phyloP scores from a whole-genome alignment of 1,140 invertebrate genomes.

The Chrysomallon squamiferum region DNA sequence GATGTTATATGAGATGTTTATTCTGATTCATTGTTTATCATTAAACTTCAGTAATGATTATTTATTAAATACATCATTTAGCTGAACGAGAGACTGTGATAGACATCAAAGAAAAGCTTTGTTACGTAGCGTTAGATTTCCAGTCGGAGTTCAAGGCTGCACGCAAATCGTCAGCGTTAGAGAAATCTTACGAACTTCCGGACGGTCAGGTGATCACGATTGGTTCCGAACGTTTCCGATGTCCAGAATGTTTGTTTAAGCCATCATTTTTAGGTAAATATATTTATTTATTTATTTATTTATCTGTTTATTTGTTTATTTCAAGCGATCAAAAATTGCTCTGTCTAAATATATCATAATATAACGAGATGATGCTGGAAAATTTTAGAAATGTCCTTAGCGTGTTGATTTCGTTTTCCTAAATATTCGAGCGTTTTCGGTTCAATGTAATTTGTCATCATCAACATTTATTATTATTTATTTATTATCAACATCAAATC shows the following conservation, averaged over 20 bases:
- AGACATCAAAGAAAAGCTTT: constrained; percentile 79
- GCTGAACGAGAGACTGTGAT: constrained; percentile 91
- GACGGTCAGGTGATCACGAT: constrained; percentile 61
- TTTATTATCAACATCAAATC: too few relatives aligned
- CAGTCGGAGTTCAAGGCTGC: constrained; percentile 94
- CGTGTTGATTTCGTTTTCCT: not conserved
- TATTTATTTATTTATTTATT: not conserved
- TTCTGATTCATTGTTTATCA: too few relatives aligned
- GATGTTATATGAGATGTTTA: too few relatives aligned
- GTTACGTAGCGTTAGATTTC: constrained; percentile 59
- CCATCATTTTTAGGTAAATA: constrained; percentile 44
- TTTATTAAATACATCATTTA: too few relatives aligned
- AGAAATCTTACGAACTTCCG: constrained; percentile 64
- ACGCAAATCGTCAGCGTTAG: constrained; percentile 66
- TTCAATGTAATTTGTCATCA: not conserved
- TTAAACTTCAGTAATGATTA: too few relatives aligned
- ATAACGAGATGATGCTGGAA: not conserved
- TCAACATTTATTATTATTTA: too few relatives aligned
- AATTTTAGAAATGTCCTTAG: not conserved
- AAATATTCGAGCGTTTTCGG: not conserved
- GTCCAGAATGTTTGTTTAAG: constrained; percentile 75
- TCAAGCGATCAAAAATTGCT: not conserved
- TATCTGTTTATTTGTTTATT: not conserved
- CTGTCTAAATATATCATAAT: not conserved
- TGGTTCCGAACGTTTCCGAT: constrained; percentile 64